Conservation (phyloP, 2,888 invertebrate species). For the Dendrolimus houi region DNA sequence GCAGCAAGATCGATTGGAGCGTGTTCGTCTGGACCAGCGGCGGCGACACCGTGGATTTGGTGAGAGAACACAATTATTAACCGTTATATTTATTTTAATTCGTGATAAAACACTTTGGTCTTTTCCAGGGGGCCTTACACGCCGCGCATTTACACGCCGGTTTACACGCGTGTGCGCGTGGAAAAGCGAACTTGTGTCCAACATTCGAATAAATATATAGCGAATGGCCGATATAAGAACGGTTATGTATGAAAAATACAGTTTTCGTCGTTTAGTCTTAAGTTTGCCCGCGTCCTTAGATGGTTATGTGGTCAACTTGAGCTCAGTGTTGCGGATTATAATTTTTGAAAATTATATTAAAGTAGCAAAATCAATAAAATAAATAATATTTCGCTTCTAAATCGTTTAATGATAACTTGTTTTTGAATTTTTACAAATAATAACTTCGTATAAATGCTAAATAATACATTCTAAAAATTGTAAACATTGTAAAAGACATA, state of each 20-base stretch:
- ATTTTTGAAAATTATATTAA: conserved; percentile 19
- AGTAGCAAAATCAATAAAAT: conserved; percentile 43
- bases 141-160: conserved; percentile 11
- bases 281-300: neutral
- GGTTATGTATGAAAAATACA: neutral
- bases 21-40: conserved; percentile 1
- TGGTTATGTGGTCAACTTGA: neutral
- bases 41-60: conserved; percentile 29
- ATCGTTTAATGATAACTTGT: conserved; percentile 18
- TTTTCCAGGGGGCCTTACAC: conserved; percentile 43
- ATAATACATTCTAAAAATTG: too few relatives aligned
- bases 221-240: conserved; percentile 1
- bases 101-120: conserved; percentile 62
- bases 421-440: conserved; percentile 7
- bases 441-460: too few relatives aligned
- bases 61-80: conserved; percentile 23
- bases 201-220: neutral
- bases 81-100: conserved; percentile 20
- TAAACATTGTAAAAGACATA: too few relatives aligned
- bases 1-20: conserved; percentile 16
- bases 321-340: conserved; percentile 1
- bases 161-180: conserved; percentile 1
- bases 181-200: conserved; percentile 6
- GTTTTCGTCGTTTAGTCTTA: neutral
- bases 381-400: conserved; percentile 21